Percentiles rank a stretch among this genome's conserved stretches.
phyloP scores from a whole-genome alignment of 2,888 invertebrate species.

The Digitonthophagus gazella region DNA sequence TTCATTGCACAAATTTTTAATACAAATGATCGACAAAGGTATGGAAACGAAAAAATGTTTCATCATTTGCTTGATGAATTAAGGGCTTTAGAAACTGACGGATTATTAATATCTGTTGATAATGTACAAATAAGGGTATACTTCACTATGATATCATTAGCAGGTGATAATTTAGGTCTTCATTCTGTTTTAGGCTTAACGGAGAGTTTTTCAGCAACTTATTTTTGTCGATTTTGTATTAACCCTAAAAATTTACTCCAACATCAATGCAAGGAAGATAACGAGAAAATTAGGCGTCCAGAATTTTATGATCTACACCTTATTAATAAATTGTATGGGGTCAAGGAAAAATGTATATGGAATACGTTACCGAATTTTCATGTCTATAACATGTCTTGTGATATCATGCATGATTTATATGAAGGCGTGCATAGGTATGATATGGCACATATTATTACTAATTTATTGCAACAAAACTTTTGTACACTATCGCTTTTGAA shows the following conservation, averaged over 20 bases:
- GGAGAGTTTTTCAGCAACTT: slow-evolving; percentile 22
- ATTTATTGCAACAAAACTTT: slow-evolving; percentile 24
- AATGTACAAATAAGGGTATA: slow-evolving; percentile 18
- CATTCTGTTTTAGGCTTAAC: slow-evolving; percentile 28
- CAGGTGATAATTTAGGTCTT: slow-evolving; percentile 29
- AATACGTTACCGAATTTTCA: slow-evolving; percentile 36
- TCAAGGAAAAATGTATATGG: slow-evolving; percentile 36
- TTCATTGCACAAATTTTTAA: slow-evolving; percentile 35
- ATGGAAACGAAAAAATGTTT: slow-evolving; percentile 23
- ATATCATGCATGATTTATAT: slow-evolving; percentile 40
- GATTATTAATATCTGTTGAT: slow-evolving; percentile 17
- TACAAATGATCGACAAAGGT: slow-evolving; percentile 22
- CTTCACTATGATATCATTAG: slow-evolving; percentile 23
- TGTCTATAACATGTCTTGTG: slow-evolving; percentile 37
- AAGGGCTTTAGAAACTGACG: slow-evolving; percentile 27
- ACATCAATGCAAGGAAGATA: slow-evolving; percentile 26
- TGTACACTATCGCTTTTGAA: slow-evolving; percentile 32
- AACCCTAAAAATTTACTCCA: slow-evolving; percentile 22
- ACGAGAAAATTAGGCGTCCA: slow-evolving; percentile 19
- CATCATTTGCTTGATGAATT: slow-evolving; percentile 19
- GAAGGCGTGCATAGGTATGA: slow-evolving; percentile 37
- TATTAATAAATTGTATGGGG: slow-evolving; percentile 27
- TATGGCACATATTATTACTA: slow-evolving; percentile 33
- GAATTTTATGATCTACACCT: slow-evolving; percentile 22
- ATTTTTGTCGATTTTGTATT: slow-evolving; percentile 32